Conservation (phyloP, 2,113 vertebrate genomes). For the Saccopteryx bilineata region DNA sequence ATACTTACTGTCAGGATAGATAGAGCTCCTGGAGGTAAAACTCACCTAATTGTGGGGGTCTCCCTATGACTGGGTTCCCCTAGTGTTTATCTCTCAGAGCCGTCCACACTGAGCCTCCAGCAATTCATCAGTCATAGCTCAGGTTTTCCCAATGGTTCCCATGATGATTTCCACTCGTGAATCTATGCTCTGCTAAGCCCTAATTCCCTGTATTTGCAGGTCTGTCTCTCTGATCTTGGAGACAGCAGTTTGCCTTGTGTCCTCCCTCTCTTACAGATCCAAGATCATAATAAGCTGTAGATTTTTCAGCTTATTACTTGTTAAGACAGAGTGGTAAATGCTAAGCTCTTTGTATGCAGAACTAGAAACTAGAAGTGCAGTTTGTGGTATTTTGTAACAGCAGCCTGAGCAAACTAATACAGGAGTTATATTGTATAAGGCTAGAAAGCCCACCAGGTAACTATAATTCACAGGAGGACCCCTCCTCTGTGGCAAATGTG, state of each 20-base stretch:
- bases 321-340: background rate
- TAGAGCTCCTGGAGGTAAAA: background rate
- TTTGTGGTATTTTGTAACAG: background rate
- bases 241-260: background rate
- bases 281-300: background rate
- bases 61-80: background rate
- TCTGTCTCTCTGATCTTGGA: background rate
- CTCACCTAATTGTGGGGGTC: background rate
- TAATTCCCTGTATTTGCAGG: background rate
- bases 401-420: background rate
- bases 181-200: background rate
- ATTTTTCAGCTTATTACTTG: background rate
- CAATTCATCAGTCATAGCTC: background rate
- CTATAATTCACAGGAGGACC: background rate
- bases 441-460: background rate
- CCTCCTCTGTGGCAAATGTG: background rate
- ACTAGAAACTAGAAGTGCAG: background rate
- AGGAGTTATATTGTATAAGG: background rate
- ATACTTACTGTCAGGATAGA: background rate
- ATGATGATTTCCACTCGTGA: background rate
- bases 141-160: background rate
- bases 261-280: background rate
- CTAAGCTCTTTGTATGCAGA: background rate
- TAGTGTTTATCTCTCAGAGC: background rate
- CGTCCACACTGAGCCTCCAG: background rate